Evolutionary conservation across 2,888 invertebrate species (phyloP).

Genomic region (Ectemnius cavifrons): DNA sequence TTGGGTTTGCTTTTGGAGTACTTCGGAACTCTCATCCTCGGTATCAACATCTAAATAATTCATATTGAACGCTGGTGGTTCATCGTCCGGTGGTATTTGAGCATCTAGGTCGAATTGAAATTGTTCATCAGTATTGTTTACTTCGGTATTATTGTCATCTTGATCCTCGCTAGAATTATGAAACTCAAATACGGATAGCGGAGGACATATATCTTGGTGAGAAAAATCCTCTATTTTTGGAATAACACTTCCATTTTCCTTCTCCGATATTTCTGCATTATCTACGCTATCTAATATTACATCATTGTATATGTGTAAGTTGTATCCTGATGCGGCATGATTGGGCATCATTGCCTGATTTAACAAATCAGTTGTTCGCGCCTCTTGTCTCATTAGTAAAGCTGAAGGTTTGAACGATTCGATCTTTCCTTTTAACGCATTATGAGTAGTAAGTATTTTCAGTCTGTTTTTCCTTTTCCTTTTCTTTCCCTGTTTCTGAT

Average conservation of each 20-base stretch:
- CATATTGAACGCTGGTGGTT: not conserved
- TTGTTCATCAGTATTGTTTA: slow-evolving; percentile 29
- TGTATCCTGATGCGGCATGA: slow-evolving; percentile 56
- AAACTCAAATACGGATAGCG: slow-evolving; percentile 82
- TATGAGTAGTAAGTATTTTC: slow-evolving; percentile 52
- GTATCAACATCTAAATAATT: slow-evolving; percentile 52
- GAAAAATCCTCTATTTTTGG: slow-evolving; percentile 66
- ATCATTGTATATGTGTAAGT: slow-evolving; percentile 60
- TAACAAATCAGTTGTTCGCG: slow-evolving; percentile 67
- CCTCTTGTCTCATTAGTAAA: slow-evolving; percentile 58
- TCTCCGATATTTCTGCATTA: slow-evolving; percentile 3
- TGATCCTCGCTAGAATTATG: slow-evolving; percentile 81
- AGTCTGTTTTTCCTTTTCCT: slow-evolving; percentile 39
- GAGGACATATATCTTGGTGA: slow-evolving; percentile 80
- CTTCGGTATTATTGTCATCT: slow-evolving; percentile 64
- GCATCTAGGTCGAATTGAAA: slow-evolving; percentile 71
- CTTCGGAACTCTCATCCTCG: slow-evolving; percentile 45
- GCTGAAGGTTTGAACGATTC: slow-evolving; percentile 54
- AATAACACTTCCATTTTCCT: slow-evolving; percentile 24
- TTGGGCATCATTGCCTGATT: slow-evolving; percentile 64
- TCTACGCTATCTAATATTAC: slow-evolving; percentile 61
- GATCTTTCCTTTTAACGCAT: slow-evolving; percentile 54
- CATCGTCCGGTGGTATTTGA: slow-evolving; percentile 53
- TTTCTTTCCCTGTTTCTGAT: slow-evolving; percentile 41
- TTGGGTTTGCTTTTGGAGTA: slow-evolving; percentile 21